Base-by-base conservation (phyloP, 2,797 vertebrate genomes). In the Momotus momota region DNA sequence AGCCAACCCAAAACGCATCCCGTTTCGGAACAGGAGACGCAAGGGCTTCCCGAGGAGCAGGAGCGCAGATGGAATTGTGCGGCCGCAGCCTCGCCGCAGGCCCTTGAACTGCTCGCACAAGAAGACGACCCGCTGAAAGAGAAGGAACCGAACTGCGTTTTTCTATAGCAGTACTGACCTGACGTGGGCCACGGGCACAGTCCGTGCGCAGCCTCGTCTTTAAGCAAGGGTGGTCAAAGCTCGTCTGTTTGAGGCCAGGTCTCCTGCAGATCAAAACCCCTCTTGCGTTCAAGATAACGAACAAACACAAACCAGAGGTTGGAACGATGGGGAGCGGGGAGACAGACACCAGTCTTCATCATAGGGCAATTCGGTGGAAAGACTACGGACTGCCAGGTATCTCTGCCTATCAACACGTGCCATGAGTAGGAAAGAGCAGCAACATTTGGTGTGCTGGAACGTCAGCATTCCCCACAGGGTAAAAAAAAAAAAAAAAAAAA, bases 161-260 rank as follows among this genome's bases (percentile, higher is more conserved):
- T 58, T 55, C 71, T 41, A 6, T 64, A 43, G 62, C 5, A 19
- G 25, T 9, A 43, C 55, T 6, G 18, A 86, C 65, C 46, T 26
- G 55, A 60, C 0, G 0, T 3, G 21, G 46, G 60, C 86, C 74
- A 74, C 48, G 25, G 38, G 51, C 70, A 69, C 0, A 46, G 54
- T 9, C 29, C 49, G 79, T 69, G 58, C 5, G 1, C 51, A 84
- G 86, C 60, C 23, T 79, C 77, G 65, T 67, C 90, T 81, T 51
- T 55, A 35, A 80, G 60, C 51, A 86, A 52, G 51, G 66, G 52
- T 45, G 48, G 62, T 38, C 74, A 84, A 48, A 90, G 55, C 71
- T 84, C 66, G 55, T 55, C 64, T 62, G 40, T 40, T 0, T 16
- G 48, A 83, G 72, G 22, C 35, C 65, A 46, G 22, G 23, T 38